Base-by-base conservation (phyloP, 2,797 vertebrate species). In the Salarias fasciatus region DNA sequence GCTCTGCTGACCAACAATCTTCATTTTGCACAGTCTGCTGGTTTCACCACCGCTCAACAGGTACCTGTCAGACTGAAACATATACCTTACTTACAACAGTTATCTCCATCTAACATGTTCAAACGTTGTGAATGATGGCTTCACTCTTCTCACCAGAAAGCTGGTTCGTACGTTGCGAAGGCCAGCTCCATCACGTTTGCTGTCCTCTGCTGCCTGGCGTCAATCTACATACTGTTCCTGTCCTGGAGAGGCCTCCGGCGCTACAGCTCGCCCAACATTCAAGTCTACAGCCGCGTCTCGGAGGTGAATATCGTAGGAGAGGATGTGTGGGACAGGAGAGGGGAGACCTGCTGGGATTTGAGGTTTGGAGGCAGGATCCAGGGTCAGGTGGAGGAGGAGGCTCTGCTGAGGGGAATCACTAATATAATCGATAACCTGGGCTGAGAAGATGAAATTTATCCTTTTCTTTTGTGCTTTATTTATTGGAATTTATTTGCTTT, bases 171-270 rank as follows among this genome's bases (percentile, higher is more conserved):
- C 14, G 66, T 93, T 44, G 87, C 85, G 0, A 90, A 84, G 46
- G 89, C 79, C 10, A 87, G 79, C 72, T 78, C 85, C 56, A 72
- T 91, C 15, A 15, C 72, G 1, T 92, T 92, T 54, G 52, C 71
- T 11, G 46, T 82, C 0, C 71, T 66, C 72, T 93, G 89, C 68
- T 69, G 88, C 11, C 52, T 92, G 66, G 83, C 86, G 0, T 89
- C 92, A 1, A 2, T 86, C 38, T 93, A 89, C 80, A 77, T 80
- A 0, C 53, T 91, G 12, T 90, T 93, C 54, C 75, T 93, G 49
- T 87, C 88, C 60, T 93, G 92, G 89, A 91, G 86, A 75, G 93
- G 92, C 67, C 80, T 93, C 5, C 77, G 41, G 0, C 86, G 77
- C 69, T 92, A 92, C 75, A 85, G 89, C 43, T 4, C 77, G 5